Conservation (phyloP, 37 sponge, comb jelly and placozoan genomes). For the Crambe crambe region DNA sequence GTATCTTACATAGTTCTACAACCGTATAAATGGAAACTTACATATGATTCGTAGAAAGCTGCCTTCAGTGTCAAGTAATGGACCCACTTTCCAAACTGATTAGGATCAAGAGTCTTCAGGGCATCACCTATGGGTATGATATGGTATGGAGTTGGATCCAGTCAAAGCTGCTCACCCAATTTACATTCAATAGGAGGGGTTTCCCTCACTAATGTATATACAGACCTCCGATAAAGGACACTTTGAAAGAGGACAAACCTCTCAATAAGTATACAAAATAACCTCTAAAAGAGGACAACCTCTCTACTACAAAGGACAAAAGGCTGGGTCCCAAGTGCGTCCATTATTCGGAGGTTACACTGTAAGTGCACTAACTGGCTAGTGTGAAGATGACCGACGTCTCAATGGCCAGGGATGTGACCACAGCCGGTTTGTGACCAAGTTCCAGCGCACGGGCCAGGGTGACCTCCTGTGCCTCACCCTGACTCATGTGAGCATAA, state of each 20-base stretch:
- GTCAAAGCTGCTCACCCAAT: background rate
- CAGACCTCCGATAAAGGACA: background rate
- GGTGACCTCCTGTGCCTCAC: constrained; percentile 96
- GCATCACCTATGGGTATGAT: constrained; percentile 50
- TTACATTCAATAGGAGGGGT: background rate
- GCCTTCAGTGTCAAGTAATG: constrained; percentile 84
- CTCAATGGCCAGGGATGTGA: constrained; percentile 81
- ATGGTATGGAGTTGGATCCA: background rate
- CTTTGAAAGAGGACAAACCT: no score
- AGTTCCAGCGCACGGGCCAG: constrained; percentile 95
- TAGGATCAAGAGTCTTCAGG: constrained; percentile 83
- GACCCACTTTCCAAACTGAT: constrained; percentile 85
- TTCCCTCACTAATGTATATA: background rate
- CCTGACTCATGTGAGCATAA: constrained; percentile 89
- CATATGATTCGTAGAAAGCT: constrained; percentile 87
- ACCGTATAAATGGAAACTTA: constrained; percentile 28
- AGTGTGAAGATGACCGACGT: constrained; percentile 77
- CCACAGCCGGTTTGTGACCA: constrained; percentile 89
- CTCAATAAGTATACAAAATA: no score
- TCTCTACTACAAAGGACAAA: no score
- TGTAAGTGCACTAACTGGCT: constrained; percentile 58
- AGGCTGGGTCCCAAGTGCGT: no score
- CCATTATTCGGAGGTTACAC: no score
- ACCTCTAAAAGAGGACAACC: no score
- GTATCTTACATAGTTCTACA: background rate